Evolutionary conservation across 2,888 invertebrate genomes (phyloP).

Genomic region (Chromoteleia sp.): DNA sequence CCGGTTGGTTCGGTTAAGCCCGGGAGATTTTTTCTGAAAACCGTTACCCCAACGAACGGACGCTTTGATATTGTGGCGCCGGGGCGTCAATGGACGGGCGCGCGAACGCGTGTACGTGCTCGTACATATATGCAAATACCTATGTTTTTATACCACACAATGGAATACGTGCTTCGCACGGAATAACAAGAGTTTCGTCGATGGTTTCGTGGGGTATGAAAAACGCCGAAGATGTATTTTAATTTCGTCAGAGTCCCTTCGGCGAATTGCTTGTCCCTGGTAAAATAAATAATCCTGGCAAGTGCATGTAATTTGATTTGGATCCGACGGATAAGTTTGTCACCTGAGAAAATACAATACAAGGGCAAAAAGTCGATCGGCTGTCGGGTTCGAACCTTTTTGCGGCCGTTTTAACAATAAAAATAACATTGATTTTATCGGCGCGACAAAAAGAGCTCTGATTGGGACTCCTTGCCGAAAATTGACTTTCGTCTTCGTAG

Average conservation of each 20-base stretch:
- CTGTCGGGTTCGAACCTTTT: not conserved
- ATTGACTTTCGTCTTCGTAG: constrained; percentile 17
- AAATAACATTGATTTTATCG: constrained; percentile 18
- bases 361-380: constrained; percentile 11
- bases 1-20: too few species aligned
- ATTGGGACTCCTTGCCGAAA: not conserved
- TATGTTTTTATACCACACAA: constrained; percentile 48
- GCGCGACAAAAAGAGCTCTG: not conserved
- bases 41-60: too few species aligned
- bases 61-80: too few species aligned
- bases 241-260: constrained; percentile 19
- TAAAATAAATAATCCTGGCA: constrained; percentile 15
- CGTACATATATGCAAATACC: not conserved
- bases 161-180: constrained; percentile 23
- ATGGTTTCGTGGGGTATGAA: constrained; percentile 8
- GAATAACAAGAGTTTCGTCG: constrained; percentile 16
- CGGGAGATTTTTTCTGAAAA: too few species aligned
- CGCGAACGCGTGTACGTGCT: too few species aligned
- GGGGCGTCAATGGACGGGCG: too few species aligned
- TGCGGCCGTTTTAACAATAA: constrained; percentile 9
- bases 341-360: constrained; percentile 26
- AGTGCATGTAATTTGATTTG: constrained; percentile 29
- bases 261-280: not conserved
- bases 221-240: constrained; percentile 47
- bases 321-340: constrained; percentile 11